phyloP scores from a whole-genome alignment of 1,140 invertebrate species.

The Littorina saxatilis region DNA sequence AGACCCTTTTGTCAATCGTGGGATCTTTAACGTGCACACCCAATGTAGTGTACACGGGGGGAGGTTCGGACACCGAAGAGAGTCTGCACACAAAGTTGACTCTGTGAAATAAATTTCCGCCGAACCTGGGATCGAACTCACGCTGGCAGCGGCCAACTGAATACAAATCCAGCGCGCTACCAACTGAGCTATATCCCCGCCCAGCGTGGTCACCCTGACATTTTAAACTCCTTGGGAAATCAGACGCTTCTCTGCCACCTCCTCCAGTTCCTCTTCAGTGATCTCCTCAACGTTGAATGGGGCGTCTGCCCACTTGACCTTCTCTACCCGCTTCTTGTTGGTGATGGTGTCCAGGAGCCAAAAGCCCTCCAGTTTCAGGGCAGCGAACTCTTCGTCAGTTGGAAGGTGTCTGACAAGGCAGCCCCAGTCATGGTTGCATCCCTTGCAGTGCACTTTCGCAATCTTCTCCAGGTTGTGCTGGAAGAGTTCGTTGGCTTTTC shows the following conservation, averaged over 20 bases:
- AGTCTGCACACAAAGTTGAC: too few relatives aligned
- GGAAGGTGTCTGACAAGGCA: background rate
- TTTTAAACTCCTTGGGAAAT: background rate
- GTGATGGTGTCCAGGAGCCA: background rate
- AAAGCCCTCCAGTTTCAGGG: conserved; percentile 9
- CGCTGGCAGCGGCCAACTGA: too few relatives aligned
- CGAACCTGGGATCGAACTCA: too few relatives aligned
- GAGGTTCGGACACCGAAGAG: too few relatives aligned
- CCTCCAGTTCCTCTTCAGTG: background rate
- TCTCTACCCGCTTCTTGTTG: background rate
- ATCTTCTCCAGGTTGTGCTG: background rate
- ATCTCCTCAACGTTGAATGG: background rate
- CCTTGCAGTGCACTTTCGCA: background rate
- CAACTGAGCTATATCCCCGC: too few relatives aligned
- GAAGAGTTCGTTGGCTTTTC: background rate
- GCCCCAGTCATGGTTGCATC: background rate
- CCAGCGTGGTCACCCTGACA: background rate
- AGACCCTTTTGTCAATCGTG: too few relatives aligned
- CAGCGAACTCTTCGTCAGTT: background rate
- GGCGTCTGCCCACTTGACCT: background rate
- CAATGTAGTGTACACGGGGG: too few relatives aligned
- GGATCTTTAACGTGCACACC: too few relatives aligned
- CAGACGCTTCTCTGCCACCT: background rate
- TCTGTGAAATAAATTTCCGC: too few relatives aligned
- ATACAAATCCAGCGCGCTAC: too few relatives aligned